Evolutionary conservation across 2,888 invertebrate species (phyloP).

Genomic region (Scaptomyza polygonia): DNA sequence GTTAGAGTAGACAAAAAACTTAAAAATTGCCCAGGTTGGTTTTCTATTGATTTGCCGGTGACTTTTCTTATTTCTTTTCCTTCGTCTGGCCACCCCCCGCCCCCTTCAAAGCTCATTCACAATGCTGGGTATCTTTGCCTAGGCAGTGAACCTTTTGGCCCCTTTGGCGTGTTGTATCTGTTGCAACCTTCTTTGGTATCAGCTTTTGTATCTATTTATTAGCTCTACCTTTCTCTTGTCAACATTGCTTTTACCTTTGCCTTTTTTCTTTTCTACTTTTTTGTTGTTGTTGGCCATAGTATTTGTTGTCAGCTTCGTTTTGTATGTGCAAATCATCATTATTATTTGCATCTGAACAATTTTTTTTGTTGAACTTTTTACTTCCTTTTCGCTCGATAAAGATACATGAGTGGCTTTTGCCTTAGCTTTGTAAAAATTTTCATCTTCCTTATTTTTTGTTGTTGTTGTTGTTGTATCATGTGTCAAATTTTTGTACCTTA

Average conservation of each 20-base stretch:
- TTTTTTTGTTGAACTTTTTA: constrained; percentile 39
- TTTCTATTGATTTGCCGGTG: constrained; percentile 67
- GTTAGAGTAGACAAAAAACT: constrained; percentile 22
- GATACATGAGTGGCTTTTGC: constrained; percentile 52
- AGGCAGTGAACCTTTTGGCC: constrained; percentile 42
- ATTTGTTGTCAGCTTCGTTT: constrained; percentile 49
- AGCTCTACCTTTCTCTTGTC: constrained; percentile 69
- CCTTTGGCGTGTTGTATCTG: constrained; percentile 43
- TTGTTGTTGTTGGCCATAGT: constrained; percentile 23
- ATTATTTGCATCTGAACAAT: constrained; percentile 69
- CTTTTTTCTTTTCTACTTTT: constrained; percentile 5
- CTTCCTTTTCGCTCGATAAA: constrained; percentile 8
- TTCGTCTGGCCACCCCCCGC: neutral
- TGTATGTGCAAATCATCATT: constrained; percentile 80
- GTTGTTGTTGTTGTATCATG: constrained; percentile 34
- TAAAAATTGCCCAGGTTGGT: constrained; percentile 54
- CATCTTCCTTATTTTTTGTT: too few species aligned
- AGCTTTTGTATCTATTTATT: constrained; percentile 76
- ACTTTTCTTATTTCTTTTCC: constrained; percentile 32
- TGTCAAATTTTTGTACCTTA: constrained; percentile 69
- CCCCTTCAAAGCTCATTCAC: constrained; percentile 34
- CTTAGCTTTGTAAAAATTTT: constrained; percentile 12
- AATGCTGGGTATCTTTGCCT: constrained; percentile 36
- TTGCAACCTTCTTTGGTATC: constrained; percentile 48
- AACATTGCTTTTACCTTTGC: constrained; percentile 47